Percentiles rank a stretch among this genome's conserved stretches.
These are phyloP conservation scores for Perodicticus potto DNA, from an alignment of 2,797 vertebrate genomes.

Conservation along the genomic window DNA sequence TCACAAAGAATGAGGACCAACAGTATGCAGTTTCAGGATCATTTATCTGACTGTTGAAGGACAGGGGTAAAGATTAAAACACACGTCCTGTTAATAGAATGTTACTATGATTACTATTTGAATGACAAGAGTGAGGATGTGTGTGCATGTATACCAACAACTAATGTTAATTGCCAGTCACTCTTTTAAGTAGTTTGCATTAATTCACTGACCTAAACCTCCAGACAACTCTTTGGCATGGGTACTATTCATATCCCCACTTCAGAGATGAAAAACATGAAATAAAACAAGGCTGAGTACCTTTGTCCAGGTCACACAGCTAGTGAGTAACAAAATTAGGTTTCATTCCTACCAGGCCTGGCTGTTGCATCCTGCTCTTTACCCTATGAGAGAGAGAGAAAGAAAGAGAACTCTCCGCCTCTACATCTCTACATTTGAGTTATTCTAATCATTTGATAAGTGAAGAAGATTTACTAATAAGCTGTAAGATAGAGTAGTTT, in stretches of 20 bases:
- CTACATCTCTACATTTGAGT: background rate
- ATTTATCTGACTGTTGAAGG: slow-evolving; percentile 25
- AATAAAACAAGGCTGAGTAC: background rate
- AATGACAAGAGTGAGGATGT: background rate
- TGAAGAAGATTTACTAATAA: background rate
- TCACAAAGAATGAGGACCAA: slow-evolving; percentile 26
- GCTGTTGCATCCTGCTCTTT: background rate
- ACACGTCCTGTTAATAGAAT: background rate
- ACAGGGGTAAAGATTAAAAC: background rate
- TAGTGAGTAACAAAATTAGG: background rate
- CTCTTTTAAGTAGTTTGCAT: background rate
- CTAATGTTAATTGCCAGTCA: background rate
- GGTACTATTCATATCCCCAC: background rate
- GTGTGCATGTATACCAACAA: background rate
- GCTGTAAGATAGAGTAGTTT: background rate
- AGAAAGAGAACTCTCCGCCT: background rate
- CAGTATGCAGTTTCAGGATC: slow-evolving; percentile 27
- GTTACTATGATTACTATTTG: background rate
- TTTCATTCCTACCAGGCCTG: background rate
- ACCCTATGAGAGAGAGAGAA: too few species aligned
- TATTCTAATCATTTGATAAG: background rate
- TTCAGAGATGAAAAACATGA: background rate
- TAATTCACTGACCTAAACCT: background rate
- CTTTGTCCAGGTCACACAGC: background rate
- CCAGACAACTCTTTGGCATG: background rate